Evolutionary conservation across 1,140 invertebrate species (phyloP).

Genomic region (Pygmarrhopalites habei): DNA sequence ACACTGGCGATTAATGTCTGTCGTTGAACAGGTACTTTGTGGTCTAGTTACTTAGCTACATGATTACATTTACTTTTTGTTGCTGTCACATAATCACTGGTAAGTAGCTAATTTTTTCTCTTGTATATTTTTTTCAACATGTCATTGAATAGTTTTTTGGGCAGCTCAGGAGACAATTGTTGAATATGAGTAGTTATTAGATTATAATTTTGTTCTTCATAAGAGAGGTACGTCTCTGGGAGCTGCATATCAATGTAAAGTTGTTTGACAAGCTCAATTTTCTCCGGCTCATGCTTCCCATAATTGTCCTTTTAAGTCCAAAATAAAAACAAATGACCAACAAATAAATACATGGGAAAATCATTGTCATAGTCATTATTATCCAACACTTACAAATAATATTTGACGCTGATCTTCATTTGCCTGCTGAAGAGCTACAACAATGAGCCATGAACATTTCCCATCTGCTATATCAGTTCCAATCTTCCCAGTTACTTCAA

Average conservation of each 20-base stretch:
- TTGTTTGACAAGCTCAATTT: constrained; percentile 63
- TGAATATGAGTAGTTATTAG: constrained; percentile 74
- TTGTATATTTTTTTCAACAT: constrained; percentile 69
- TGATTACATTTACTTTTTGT: too few species aligned
- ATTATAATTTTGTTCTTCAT: constrained; percentile 79
- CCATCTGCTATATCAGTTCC: constrained; percentile 87
- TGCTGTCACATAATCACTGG: too few species aligned
- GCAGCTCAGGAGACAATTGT: constrained; percentile 71
- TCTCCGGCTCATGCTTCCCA: constrained; percentile 59
- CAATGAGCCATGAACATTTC: constrained; percentile 92
- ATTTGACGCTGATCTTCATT: constrained; percentile 63
- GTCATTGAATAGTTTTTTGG: constrained; percentile 73
- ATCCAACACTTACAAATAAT: constrained; percentile 51
- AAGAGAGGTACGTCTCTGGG: constrained; percentile 66
- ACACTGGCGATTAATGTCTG: too few species aligned
- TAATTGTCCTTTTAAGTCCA: constrained; percentile 60
- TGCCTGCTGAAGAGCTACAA: constrained; percentile 75
- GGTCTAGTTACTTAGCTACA: too few species aligned
- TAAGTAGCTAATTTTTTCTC: too few species aligned
- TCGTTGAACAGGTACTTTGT: too few species aligned
- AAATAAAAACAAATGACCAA: constrained; percentile 7
- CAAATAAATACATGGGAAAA: constrained; percentile 1
- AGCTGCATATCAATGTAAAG: constrained; percentile 74
- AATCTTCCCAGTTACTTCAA: constrained; percentile 54
- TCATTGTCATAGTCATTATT: neutral